Percentiles rank a stretch among this genome's conserved stretches.
Conservation (phyloP, 2,888 invertebrate genomes). For the Phortica magna region DNA sequence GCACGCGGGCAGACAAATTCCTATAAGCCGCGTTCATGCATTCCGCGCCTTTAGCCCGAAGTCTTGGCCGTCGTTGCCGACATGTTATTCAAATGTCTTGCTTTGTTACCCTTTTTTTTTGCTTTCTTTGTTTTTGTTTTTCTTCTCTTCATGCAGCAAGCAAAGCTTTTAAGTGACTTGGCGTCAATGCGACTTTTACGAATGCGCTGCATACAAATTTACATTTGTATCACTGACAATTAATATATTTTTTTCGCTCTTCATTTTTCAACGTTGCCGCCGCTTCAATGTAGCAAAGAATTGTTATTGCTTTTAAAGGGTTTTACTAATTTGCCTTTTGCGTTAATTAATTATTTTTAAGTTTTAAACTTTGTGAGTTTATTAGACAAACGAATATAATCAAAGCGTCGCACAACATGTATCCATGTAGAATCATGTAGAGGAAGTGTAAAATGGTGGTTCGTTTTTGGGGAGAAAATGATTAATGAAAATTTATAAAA, state of each 20-base stretch:
- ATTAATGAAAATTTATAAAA: too few species aligned
- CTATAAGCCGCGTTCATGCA: conserved; percentile 44
- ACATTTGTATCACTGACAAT: conserved; percentile 62
- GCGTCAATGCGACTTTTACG: conserved; percentile 70
- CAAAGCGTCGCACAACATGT: background rate
- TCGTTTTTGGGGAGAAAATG: too few species aligned
- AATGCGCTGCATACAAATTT: conserved; percentile 50
- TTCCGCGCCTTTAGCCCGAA: conserved; percentile 48
- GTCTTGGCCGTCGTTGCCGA: conserved; percentile 8
- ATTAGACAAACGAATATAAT: background rate
- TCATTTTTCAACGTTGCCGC: background rate
- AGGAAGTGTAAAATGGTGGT: too few species aligned
- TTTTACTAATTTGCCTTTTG: conserved; percentile 58
- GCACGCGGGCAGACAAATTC: conserved; percentile 75
- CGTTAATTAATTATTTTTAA: conserved; percentile 61
- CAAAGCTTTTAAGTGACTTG: conserved; percentile 75
- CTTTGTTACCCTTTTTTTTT: conserved; percentile 22
- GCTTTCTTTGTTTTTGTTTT: conserved; percentile 28
- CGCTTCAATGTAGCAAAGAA: background rate
- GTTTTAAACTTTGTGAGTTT: background rate
- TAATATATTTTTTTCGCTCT: conserved; percentile 52
- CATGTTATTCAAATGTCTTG: conserved; percentile 32
- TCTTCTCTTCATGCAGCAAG: background rate
- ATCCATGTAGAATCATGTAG: too few species aligned
- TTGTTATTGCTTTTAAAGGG: conserved; percentile 19